A percentile compares a stretch with the other conserved stretches of the same genome.
Evolutionary conservation across 2,888 invertebrate species (phyloP).

Genomic region (Drosophila meridionalis): DNA sequence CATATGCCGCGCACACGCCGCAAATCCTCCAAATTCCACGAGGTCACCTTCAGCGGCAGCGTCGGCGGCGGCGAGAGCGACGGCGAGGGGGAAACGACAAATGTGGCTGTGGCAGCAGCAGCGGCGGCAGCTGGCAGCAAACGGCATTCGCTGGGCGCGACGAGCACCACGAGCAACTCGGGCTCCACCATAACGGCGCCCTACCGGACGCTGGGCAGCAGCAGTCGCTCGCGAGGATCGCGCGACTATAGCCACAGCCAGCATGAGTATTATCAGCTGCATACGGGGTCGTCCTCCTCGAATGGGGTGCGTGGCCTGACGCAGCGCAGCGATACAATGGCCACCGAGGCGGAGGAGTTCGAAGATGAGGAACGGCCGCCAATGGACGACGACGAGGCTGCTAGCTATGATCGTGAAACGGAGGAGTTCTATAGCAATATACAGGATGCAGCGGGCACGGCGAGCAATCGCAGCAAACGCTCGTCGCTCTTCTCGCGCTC

Average conservation of each 20-base stretch:
- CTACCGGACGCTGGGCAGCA: conserved; percentile 60
- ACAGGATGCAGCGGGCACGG: conserved; percentile 77
- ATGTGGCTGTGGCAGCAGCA: not conserved
- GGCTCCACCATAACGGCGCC: conserved; percentile 54
- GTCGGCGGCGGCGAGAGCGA: conserved; percentile 80
- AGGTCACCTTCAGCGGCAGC: conserved; percentile 82
- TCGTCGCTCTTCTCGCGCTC: conserved; percentile 85
- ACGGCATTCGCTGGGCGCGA: conserved; percentile 66
- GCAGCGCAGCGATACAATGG: conserved; percentile 71
- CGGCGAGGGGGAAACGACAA: conserved; percentile 35
- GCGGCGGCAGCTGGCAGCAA: conserved; percentile 29
- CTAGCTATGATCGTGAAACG: conserved; percentile 82
- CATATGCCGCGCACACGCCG: conserved; percentile 54
- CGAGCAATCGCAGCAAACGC: conserved; percentile 80
- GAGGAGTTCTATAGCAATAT: conserved; percentile 84
- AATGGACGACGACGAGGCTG: conserved; percentile 72
- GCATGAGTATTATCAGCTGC: conserved; percentile 69
- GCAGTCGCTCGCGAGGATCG: conserved; percentile 59
- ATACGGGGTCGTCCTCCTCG: conserved; percentile 61
- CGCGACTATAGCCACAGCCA: conserved; percentile 47
- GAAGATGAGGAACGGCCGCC: conserved; percentile 69
- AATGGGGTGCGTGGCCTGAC: conserved; percentile 57
- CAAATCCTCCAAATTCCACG: conserved; percentile 80
- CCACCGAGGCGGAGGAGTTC: conserved; percentile 71
- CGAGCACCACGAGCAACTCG: conserved; percentile 67